A percentile compares a stretch with the other conserved stretches of the same genome.
Conservation (phyloP, 2,888 invertebrate species). For the Phyllotreta cruciferae region DNA sequence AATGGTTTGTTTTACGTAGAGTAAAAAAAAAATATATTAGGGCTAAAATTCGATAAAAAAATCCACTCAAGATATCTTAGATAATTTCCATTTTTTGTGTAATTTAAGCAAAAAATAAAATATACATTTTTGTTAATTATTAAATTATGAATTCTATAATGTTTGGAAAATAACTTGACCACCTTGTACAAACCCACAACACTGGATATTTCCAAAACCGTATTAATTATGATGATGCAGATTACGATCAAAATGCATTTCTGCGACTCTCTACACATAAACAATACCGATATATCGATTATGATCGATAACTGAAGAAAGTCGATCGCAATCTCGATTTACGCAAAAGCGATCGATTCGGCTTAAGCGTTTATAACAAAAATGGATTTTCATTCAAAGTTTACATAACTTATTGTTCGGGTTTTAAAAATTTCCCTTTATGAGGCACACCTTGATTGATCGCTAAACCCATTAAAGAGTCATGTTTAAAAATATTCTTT, state of each 20-base stretch:
- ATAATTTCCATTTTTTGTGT: too few relatives aligned
- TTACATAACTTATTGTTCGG: conserved; percentile 23
- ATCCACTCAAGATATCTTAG: too few relatives aligned
- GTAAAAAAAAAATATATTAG: too few relatives aligned
- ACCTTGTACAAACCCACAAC: conserved; percentile 20
- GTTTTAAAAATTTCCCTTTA: too few relatives aligned
- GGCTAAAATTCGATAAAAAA: too few relatives aligned
- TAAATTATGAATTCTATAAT: not conserved
- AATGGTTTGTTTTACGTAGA: not conserved
- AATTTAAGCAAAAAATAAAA: too few relatives aligned
- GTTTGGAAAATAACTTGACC: not conserved
- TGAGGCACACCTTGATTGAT: too few relatives aligned
- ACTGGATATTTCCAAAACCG: conserved; percentile 16
- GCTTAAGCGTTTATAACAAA: conserved; percentile 26
- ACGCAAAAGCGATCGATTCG: conserved; percentile 32
- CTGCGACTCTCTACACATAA: conserved; percentile 22
- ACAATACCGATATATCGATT: conserved; percentile 23
- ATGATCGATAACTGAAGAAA: conserved; percentile 41
- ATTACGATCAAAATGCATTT: conserved; percentile 9
- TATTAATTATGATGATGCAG: conserved; percentile 19
- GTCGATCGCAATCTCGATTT: conserved; percentile 36
- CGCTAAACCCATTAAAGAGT: too few relatives aligned
- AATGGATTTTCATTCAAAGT: conserved; percentile 28
- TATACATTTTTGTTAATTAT: not conserved
- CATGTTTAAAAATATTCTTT: too few relatives aligned